Base-by-base conservation (phyloP, 1,140 invertebrate genomes). In the Phortica variegata region DNA sequence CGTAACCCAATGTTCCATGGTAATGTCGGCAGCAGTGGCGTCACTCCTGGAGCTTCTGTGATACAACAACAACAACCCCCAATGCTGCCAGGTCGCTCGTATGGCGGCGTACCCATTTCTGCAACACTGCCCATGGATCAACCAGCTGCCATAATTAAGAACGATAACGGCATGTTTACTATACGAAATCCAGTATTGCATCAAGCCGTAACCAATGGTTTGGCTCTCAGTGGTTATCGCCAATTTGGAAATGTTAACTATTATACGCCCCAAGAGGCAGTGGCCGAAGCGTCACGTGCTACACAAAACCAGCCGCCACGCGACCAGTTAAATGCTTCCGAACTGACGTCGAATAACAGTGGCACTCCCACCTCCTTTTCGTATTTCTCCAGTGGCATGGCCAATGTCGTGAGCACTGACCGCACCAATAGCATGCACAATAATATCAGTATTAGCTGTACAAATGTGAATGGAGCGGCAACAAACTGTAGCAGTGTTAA, bases 101-200 rank as follows among this genome's bases (percentile, higher is more conserved):
- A 33, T 48, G 60, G 57, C 7, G 51, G 43, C 6, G 42, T 70
- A 12, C 63, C 68, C 4, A 38, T 65, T 13, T 51, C 54, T 0
- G 48, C 63, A 23, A 50, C 65, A 13, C 55, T 75, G 47, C 45
- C 60, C 8, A 62, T 74, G 52, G 73, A 77, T 54, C 70, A 73
- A 49, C 66, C 79, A 1, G 84, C 84, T 2, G 82, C 84, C 1
- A 87, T 87, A 48, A 85, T 86, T 59, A 85, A 84, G 56, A 83
- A 84, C 36, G 85, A 85, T 52, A 85, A 86, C 57, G 85, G 85
- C 9, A 90, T 90, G 87, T 89, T 89, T 31, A 90, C 88, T 0
- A 91, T 90, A 26, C 78, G 88, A 12, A 89, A 88, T 77, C 87
- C 87, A 0, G 71, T 70, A 9, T 38, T 76, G 34, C 74, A 76